Conservation (phyloP, 64 coral and sea anemone species). For the Dendrophyllia cribrosa region DNA sequence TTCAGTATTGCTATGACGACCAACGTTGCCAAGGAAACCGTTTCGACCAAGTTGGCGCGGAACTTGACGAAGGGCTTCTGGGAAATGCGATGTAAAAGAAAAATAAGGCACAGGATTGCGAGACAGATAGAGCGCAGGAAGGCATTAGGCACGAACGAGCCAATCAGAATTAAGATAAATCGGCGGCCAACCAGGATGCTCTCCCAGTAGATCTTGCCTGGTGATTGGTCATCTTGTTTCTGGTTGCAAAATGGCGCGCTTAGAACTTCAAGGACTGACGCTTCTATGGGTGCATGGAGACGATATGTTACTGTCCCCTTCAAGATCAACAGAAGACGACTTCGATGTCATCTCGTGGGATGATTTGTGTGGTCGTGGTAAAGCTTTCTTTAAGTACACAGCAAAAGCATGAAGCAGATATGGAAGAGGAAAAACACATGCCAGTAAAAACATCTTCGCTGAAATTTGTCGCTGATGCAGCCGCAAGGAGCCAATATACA, state of each 20-base stretch:
- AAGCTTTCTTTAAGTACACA: neutral
- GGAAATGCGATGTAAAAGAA: slow-evolving; percentile 32
- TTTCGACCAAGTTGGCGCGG: slow-evolving; percentile 16
- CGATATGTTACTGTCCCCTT: neutral
- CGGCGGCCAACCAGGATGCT: slow-evolving; percentile 55
- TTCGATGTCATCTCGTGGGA: neutral
- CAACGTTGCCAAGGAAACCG: slow-evolving; percentile 51
- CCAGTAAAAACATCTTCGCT: slow-evolving; percentile 24
- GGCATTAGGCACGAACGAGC: neutral
- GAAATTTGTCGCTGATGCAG: slow-evolving; percentile 26
- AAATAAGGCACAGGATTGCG: slow-evolving; percentile 14
- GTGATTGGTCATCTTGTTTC: neutral
- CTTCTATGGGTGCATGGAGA: neutral
- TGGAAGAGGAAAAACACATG: slow-evolving; percentile 28
- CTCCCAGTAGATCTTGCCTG: slow-evolving; percentile 52
- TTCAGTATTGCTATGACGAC: slow-evolving; percentile 46
- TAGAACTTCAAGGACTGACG: slow-evolving; percentile 14
- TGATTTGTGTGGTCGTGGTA: neutral
- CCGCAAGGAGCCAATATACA: neutral
- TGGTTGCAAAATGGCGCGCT: slow-evolving; percentile 45
- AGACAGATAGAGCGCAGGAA: slow-evolving; percentile 14
- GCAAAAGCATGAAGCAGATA: neutral
- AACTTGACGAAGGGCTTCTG: slow-evolving; percentile 24
- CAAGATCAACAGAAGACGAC: no score
- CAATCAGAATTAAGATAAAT: slow-evolving; percentile 50